A percentile compares a stretch with the other conserved stretches of the same genome.
Evolutionary conservation across 2,797 vertebrate species (phyloP).

Genomic region (Uromys caudimaculatus): DNA sequence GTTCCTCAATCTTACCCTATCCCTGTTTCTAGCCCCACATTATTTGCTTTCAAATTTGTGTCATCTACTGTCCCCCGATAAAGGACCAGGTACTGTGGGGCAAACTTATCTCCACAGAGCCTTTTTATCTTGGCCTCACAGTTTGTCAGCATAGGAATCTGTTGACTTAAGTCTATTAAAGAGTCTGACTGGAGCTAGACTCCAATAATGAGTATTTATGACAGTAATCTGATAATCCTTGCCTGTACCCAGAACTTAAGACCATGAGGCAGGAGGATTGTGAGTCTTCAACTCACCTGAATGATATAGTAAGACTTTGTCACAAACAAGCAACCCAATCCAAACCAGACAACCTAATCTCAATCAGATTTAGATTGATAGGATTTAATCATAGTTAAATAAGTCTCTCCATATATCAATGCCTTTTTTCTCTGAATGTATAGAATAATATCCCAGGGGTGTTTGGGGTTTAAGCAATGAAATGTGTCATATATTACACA

Average conservation of each 20-base stretch:
- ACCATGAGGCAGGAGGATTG: neutral
- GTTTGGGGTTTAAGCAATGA: neutral
- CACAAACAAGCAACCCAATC: neutral
- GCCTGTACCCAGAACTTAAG: neutral
- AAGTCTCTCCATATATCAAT: neutral
- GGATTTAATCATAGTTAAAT: constrained; percentile 20
- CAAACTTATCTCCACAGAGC: neutral
- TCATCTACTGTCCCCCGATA: neutral
- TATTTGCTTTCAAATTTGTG: neutral
- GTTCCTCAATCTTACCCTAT: neutral
- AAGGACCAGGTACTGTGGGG: neutral
- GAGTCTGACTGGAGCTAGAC: neutral
- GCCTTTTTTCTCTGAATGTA: neutral
- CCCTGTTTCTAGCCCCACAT: neutral
- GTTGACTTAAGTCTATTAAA: neutral
- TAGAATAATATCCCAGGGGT: neutral
- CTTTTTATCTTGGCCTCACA: neutral
- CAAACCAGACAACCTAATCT: no score
- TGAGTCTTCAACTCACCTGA: neutral
- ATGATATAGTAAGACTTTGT: neutral
- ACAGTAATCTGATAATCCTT: neutral
- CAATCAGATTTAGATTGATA: neutral
- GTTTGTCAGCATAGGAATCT: neutral
- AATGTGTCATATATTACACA: neutral
- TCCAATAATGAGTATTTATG: neutral